These are phyloP conservation scores for Potorous gilbertii DNA, from an alignment of 2,797 vertebrate genomes.

Conservation along the genomic window DNA sequence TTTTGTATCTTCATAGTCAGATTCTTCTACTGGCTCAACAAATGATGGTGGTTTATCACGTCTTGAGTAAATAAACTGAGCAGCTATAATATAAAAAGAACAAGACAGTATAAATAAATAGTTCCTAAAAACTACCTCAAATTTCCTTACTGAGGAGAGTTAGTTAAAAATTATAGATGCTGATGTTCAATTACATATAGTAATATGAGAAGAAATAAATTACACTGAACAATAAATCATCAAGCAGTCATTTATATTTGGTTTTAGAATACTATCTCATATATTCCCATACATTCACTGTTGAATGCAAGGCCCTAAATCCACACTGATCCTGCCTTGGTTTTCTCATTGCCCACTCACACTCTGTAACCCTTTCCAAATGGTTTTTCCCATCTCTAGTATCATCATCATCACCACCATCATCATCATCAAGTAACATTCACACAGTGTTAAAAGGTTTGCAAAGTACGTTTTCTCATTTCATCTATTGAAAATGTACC, in stretches of 20 bases:
- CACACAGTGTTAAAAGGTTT: neutral
- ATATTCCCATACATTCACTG: neutral
- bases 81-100: constrained; percentile 87
- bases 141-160: neutral
- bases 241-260: neutral
- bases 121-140: constrained; percentile 12
- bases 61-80: constrained; percentile 97
- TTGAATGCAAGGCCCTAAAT: neutral
- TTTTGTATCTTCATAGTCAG: constrained; percentile 86
- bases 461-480: neutral
- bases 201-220: constrained; percentile 11
- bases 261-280: neutral
- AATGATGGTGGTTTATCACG: constrained; percentile 88
- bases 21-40: constrained; percentile 91
- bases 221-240: neutral
- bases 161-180: constrained; percentile 31
- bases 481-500: neutral
- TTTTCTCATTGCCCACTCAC: neutral
- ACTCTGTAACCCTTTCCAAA: neutral
- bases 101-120: constrained; percentile 49
- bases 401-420: neutral
- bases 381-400: neutral
- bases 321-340: neutral
- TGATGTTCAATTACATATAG: constrained; percentile 15
- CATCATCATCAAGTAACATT: neutral